Evolutionary conservation across 2,888 invertebrate species (phyloP), one percentile per base, ranked within the genome.

Genomic region (Tachina lurida): DNA sequence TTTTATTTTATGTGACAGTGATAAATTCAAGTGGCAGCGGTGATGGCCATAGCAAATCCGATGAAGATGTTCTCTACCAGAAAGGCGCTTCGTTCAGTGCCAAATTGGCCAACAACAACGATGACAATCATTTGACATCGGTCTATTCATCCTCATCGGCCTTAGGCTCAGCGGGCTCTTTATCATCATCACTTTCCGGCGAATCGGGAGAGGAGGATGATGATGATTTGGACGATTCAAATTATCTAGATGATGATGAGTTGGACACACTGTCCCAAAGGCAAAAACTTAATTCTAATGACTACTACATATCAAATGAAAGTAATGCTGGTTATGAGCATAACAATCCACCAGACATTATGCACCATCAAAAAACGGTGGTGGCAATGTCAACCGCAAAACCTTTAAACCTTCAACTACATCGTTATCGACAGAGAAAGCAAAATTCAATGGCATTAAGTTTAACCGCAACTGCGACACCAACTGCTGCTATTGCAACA

Each of bases 71-170:
- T 84, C 93, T 96, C 52, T 96, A 96, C 90, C 96, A 96, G 92
- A 96, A 96, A 92, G 96, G 96, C 89, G 96, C 95, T 5, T 96
- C 96, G 70, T 95, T 96, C 92, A 96, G 96, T 87, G 96, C 96
- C 47, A 96, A 96, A 92, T 93, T 96, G 91, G 95, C 95, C 90
- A 92, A 90, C 74, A 92, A 90, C 74, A 79, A 87, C 62, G 84
- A 81, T 49, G 87, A 88, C 70, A 88, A 88, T 71, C 88, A 88
- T 68, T 63, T 88, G 58, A 78, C 71, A 22, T 47, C 85, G 10
- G 62, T 65, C 10, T 88, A 79, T 84, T 85, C 87, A 52, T 75
- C 82, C 1, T 65, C 80, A 47, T 78, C 86, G 9, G 73, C 70
- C 10, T 41, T 68, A 5, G 47, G 0, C 31, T 31, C 70, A 0